These are phyloP conservation scores for Xyrauchen texanus DNA, from an alignment of 2,113 vertebrate species.

Conservation along the genomic window DNA sequence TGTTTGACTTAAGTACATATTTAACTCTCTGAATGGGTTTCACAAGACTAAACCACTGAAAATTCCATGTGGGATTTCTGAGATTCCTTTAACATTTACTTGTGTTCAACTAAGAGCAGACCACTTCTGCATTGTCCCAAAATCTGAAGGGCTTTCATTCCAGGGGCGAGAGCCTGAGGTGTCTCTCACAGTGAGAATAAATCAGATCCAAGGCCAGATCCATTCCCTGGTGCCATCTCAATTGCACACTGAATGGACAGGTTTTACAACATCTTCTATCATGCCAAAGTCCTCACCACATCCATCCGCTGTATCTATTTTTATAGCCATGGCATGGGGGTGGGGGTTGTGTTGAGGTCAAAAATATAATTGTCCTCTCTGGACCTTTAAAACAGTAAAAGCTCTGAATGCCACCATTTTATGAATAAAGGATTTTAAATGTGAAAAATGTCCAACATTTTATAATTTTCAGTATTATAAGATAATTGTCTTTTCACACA, in stretches of 20 bases:
- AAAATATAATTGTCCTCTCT: too few species aligned
- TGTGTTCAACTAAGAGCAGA: not conserved
- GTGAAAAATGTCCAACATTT: too few species aligned
- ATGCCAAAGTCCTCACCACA: slow-evolving; percentile 36
- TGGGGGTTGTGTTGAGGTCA: too few species aligned
- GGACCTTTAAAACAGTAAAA: too few species aligned
- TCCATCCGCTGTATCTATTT: slow-evolving; percentile 20
- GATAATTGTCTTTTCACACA: too few species aligned
- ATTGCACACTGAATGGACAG: not conserved
- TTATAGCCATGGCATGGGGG: slow-evolving; percentile 28
- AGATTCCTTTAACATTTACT: not conserved
- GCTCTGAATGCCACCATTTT: too few species aligned
- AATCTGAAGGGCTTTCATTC: not conserved
- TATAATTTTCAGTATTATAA: too few species aligned
- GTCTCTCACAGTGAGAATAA: slow-evolving; percentile 34
- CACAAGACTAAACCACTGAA: not conserved
- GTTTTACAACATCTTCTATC: slow-evolving; percentile 41
- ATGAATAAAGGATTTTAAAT: too few species aligned
- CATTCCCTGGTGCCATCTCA: slow-evolving; percentile 25
- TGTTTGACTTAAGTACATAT: too few species aligned
- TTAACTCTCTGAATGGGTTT: not conserved
- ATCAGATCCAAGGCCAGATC: slow-evolving; percentile 45
- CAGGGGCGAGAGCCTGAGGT: not conserved
- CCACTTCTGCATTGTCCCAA: not conserved
- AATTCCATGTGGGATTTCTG: not conserved